Evolutionary conservation across 2,113 vertebrate genomes (phyloP).

Genomic region (Cervus canadensis): DNA sequence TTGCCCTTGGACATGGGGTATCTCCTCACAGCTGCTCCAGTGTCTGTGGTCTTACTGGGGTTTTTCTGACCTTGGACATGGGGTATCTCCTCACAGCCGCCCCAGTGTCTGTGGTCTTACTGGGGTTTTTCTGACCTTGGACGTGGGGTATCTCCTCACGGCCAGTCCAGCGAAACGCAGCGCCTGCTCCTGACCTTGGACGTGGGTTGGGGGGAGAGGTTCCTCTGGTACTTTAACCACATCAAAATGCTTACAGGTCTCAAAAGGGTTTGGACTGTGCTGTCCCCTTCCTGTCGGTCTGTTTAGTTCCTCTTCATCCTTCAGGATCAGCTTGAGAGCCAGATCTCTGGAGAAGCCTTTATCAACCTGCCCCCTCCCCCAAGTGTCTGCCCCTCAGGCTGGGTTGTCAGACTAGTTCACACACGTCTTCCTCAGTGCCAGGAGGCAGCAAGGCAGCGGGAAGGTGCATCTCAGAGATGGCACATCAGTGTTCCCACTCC

Average conservation of each 20-base stretch:
- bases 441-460: background rate
- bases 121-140: too few relatives aligned
- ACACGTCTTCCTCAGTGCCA: background rate
- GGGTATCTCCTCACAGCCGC: too few relatives aligned
- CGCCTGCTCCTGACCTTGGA: too few relatives aligned
- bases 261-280: background rate
- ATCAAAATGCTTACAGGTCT: background rate
- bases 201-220: too few relatives aligned
- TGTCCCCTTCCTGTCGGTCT: background rate
- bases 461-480: background rate
- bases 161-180: rapidly evolving
- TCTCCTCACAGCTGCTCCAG: too few relatives aligned
- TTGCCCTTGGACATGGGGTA: too few relatives aligned
- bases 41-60: too few relatives aligned
- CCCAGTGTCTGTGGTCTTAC: too few relatives aligned
- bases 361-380: background rate
- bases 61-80: too few relatives aligned
- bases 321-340: background rate
- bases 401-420: background rate
- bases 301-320: background rate
- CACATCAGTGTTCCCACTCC: background rate
- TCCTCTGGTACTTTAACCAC: background rate
- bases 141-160: too few relatives aligned
- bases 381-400: background rate
- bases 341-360: background rate